Evolutionary conservation across 2,797 vertebrate species (phyloP).

Genomic region (Paguma larvata): DNA sequence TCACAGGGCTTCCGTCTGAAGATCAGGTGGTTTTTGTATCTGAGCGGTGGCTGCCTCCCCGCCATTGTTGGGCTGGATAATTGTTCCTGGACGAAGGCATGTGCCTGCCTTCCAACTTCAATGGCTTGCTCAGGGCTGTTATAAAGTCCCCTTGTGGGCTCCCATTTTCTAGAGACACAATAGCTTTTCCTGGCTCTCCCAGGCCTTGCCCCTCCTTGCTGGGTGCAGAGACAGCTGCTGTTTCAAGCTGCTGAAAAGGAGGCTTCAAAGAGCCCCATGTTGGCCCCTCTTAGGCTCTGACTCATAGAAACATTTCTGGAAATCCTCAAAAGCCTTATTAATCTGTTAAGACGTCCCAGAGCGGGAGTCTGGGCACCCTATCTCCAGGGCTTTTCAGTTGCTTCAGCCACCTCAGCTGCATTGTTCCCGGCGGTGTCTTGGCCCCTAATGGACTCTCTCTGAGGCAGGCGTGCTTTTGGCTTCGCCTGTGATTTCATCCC

Average conservation of each 20-base stretch:
- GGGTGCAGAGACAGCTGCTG: background rate
- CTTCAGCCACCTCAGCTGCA: conserved; percentile 44
- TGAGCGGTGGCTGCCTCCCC: background rate
- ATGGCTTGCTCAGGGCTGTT: conserved; percentile 17
- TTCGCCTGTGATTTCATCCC: background rate
- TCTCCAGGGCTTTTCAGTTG: conserved; percentile 66
- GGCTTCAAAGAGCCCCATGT: conserved; percentile 42
- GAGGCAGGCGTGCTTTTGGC: background rate
- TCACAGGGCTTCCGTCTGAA: background rate
- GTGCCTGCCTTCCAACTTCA: conserved; percentile 59
- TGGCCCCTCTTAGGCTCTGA: background rate
- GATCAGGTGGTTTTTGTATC: background rate
- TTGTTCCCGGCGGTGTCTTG: conserved; percentile 48
- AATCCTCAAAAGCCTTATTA: conserved; percentile 70
- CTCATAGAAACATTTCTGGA: conserved; percentile 68
- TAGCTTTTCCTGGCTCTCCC: conserved; percentile 4
- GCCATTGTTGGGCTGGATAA: conserved; percentile 26
- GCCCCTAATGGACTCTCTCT: conserved; percentile 64
- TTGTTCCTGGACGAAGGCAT: conserved; percentile 47
- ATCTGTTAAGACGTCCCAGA: conserved; percentile 2
- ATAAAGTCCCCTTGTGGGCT: conserved; percentile 62
- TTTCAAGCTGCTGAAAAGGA: conserved; percentile 67
- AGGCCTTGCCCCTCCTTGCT: conserved; percentile 45
- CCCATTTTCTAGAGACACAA: conserved; percentile 74
- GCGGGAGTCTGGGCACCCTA: background rate